Evolutionary conservation across 2,888 invertebrate genomes (phyloP), one percentile per base, ranked within the genome.

Genomic region (Eupithecia vulgata): DNA sequence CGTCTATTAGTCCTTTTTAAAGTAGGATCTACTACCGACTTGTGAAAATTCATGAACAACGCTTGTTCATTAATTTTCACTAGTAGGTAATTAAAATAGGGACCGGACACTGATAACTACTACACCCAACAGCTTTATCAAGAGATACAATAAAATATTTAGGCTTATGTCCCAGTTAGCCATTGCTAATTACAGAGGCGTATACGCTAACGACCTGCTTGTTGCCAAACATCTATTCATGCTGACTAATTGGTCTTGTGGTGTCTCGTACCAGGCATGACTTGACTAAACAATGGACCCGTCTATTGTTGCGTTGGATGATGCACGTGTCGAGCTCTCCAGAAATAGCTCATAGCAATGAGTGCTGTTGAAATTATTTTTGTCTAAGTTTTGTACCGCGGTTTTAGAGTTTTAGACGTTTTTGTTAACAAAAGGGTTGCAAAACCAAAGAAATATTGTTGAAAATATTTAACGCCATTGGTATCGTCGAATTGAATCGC

Each of bases 161-260:
- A 34, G 25, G 35, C 61, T 42, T 35, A 37, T 48, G 12, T 21
- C 37, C 37, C 66, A 70, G 62, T 68, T 68, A 72, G 42, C 5
- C 52, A 34, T 59, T 45, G 45, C 68, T 69, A 66, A 69, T 72
- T 68, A 67, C 17, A 67, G 48, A 59, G 62, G 65, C 65, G 30
- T 52, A 17, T 57, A 37, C 65, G 72, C 59, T 68, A 72, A 72
- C 68, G 68, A 59, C 52, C 68, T 25, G 37, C 21, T 52, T 68
- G 68, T 72, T 68, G 42, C 52, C 65, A 59, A 69, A 72, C 65
- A 68, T 68, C 57, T 48, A 72, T 68, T 65, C 59, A 65, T 57
- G 37, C 40, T 40, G 40, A 62, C 71, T 67, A 71, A 67, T 67
- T 70, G 70, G 45, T 48, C 61, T 42, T 69, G 62, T 48, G 62